These are phyloP conservation scores for Epicauta chinensis DNA, from an alignment of 1,140 invertebrate species.

Conservation along the genomic window DNA sequence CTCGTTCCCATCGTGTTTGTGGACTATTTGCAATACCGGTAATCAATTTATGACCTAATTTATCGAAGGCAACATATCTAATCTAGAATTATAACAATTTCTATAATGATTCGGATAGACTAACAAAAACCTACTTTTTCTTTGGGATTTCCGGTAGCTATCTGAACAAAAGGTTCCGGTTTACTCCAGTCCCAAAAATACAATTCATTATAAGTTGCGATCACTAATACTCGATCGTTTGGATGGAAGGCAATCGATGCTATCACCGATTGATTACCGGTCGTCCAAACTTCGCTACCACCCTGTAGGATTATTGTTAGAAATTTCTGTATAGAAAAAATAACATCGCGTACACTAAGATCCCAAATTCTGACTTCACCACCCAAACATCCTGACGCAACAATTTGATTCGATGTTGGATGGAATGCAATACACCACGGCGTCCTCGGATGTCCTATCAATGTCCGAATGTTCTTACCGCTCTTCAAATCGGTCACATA, in stretches of 20 bases:
- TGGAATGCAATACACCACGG: conserved; percentile 91
- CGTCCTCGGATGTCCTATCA: conserved; percentile 81
- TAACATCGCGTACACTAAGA: conserved; percentile 64
- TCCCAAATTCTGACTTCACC: conserved; percentile 91
- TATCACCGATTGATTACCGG: conserved; percentile 65
- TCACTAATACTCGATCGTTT: conserved; percentile 70
- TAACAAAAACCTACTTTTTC: conserved; percentile 58
- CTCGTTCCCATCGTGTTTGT: conserved; percentile 47
- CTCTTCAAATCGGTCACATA: conserved; percentile 77
- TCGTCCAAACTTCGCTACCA: conserved; percentile 78
- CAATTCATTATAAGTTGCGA: conserved; percentile 78
- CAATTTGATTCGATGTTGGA: conserved; percentile 73
- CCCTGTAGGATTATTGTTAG: too few species aligned
- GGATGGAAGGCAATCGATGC: conserved; percentile 85
- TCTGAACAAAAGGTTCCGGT: conserved; percentile 66
- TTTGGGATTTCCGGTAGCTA: conserved; percentile 59
- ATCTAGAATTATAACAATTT: conserved; percentile 38
- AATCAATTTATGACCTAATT: conserved; percentile 72
- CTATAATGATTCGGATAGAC: neutral
- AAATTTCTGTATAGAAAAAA: conserved; percentile 18
- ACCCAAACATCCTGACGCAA: conserved; percentile 82
- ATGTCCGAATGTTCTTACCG: conserved; percentile 70
- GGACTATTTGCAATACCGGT: conserved; percentile 74
- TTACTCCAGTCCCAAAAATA: conserved; percentile 89
- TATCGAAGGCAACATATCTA: conserved; percentile 79